phyloP scores from a whole-genome alignment of 2,888 invertebrate species.

The Folsomia candida region DNA sequence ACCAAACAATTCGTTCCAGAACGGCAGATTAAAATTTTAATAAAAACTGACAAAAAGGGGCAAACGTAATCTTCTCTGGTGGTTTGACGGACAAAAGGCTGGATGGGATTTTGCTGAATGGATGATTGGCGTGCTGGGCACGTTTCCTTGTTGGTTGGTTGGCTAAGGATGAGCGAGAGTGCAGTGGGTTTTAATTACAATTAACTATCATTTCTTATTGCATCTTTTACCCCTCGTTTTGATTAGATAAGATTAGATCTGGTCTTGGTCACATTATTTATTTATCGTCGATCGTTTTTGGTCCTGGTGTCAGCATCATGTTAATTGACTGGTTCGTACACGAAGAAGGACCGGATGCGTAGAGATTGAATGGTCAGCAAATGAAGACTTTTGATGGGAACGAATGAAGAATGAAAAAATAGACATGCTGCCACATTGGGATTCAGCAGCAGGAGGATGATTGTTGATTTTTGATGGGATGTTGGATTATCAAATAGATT shows the following conservation, averaged over 20 bases:
- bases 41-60: slow-evolving; percentile 7
- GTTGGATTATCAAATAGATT: no score
- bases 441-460: no score
- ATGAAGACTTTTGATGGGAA: no score
- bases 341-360: no score
- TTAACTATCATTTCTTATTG: not conserved
- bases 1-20: not conserved
- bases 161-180: no score
- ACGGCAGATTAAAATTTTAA: not conserved
- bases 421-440: no score
- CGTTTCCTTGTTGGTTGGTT: slow-evolving; percentile 9
- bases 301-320: no score
- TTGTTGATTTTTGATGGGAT: no score
- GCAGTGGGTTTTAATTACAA: not conserved
- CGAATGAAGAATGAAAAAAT: no score
- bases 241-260: not conserved
- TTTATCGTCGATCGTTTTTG: not conserved
- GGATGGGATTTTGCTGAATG: not conserved
- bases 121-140: slow-evolving; percentile 25
- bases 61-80: not conserved
- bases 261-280: not conserved
- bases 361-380: no score
- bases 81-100: not conserved
- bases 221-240: not conserved
- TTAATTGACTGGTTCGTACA: no score